Base-by-base conservation (phyloP, 2,888 invertebrate genomes). In the Noctua janthina region DNA sequence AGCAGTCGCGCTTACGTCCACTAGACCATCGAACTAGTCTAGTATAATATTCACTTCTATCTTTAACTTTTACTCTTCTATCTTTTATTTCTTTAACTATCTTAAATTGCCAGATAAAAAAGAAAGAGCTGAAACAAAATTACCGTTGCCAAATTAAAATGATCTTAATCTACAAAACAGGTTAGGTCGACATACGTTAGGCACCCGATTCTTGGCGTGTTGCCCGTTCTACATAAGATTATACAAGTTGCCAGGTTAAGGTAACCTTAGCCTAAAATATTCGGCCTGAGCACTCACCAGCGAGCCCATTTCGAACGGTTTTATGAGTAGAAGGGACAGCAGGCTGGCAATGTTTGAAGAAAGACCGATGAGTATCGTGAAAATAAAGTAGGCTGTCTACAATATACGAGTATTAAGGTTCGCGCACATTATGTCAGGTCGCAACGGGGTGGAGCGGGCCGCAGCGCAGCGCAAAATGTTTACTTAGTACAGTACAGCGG, bases 271-370 rank as follows among this genome's bases (percentile, higher is more conserved):
- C 29, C 56, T 51, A 78, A 80, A 84, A 84, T 80, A 67, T 83
- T 77, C 56, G 78, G 29, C 66, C 83, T 35, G 4, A 62, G 56
- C 78, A 77, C 77, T 79, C 77, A 79, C 84, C 54, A 77, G 84
- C 2, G 17, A 49, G 39, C 13, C 29, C 39, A 56, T 83, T 84
- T 23, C 23, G 49, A 13, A 66, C 39, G 66, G 79, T 77, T 80
- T 77, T 83, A 83, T 49, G 78, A 66, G 54, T 39, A 6, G 2
- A 39, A 64, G 43, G 39, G 66, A 49, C 46, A 39, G 13, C 46
- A 29, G 10, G 15, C 46, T 56, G 23, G n/a, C 39, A 17, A 83
- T 66, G 49, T 83, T 29, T 76, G 39, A 17, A 23, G 46, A 56
- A 64, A 76, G 13, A 56, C 54, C 17, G 23, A 66, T 66, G 17